These are phyloP conservation scores for Oncorhynchus kisutch DNA, from an alignment of 2,113 vertebrate species.

Conservation along the genomic window DNA sequence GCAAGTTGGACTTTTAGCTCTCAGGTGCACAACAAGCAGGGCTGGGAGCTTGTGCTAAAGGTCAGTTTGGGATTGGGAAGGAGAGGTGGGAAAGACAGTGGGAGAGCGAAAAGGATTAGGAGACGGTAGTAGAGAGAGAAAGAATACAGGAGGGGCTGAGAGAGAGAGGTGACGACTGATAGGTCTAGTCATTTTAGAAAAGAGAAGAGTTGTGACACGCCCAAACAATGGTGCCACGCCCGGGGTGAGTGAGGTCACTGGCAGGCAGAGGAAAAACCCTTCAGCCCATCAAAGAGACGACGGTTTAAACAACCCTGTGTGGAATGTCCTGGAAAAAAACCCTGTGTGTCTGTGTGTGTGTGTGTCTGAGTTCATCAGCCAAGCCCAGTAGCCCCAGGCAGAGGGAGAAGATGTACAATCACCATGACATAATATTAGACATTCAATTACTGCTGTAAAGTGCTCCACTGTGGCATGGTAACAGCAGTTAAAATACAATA, in stretches of 20 bases:
- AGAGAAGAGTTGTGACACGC: conserved; percentile 42
- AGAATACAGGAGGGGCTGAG: background rate
- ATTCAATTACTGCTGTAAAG: conserved; percentile 42
- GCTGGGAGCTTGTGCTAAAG: background rate
- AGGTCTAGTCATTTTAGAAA: background rate
- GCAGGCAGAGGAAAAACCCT: conserved; percentile 18
- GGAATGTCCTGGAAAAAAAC: conserved; percentile 61
- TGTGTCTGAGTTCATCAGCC: conserved; percentile 21
- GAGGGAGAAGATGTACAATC: conserved; percentile 50
- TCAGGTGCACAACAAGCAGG: background rate
- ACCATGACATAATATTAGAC: conserved; percentile 61
- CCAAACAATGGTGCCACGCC: conserved; percentile 34
- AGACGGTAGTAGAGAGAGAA: background rate
- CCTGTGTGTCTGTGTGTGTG: background rate
- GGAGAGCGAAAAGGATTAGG: conserved; percentile 3
- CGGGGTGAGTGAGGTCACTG: conserved; percentile 8
- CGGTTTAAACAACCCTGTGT: conserved; percentile 11
- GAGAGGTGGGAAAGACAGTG: background rate
- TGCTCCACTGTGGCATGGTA: conserved; percentile 32
- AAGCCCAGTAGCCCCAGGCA: conserved; percentile 33
- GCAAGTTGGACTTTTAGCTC: too few relatives aligned
- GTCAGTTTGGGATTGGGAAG: background rate
- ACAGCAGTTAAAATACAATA: conserved; percentile 18
- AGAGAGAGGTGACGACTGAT: background rate
- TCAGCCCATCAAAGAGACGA: conserved; percentile 1